Percentiles rank a stretch among this genome's conserved stretches.
Evolutionary conservation across 1,140 invertebrate genomes (phyloP).

Genomic region (Venustaconcha ellipsiformis): DNA sequence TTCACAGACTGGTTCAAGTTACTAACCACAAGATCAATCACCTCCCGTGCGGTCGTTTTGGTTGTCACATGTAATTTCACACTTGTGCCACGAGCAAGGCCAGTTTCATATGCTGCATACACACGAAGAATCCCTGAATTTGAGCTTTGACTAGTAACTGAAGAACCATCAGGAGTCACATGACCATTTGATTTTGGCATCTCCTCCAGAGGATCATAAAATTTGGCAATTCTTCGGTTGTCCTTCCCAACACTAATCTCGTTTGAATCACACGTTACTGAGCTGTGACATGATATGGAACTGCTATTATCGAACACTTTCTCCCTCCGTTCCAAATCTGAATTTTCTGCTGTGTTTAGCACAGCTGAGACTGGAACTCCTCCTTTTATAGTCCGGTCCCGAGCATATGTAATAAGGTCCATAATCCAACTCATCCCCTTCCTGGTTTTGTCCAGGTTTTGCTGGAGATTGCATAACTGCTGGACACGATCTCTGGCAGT

Average conservation of each 20-base stretch:
- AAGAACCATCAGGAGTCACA: constrained; percentile 16
- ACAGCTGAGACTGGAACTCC: constrained; percentile 61
- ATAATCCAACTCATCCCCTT: constrained; percentile 94
- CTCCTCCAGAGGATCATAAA: constrained; percentile 60
- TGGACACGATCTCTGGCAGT: constrained; percentile 86
- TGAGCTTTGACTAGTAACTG: constrained; percentile 10
- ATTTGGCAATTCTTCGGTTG: constrained; percentile 60
- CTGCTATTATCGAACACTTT: constrained; percentile 49
- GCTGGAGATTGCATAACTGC: constrained; percentile 73
- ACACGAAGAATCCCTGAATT: constrained; percentile 75
- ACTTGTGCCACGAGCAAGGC: constrained; percentile 89
- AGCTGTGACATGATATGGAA: constrained; percentile 27
- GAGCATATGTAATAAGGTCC: constrained; percentile 91
- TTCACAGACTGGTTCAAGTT: constrained; percentile 94
- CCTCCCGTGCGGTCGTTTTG: constrained; percentile 90
- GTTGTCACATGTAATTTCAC: constrained; percentile 92
- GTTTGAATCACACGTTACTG: constrained; percentile 48
- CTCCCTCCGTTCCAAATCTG: constrained; percentile 18
- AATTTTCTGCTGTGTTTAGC: constrained; percentile 14
- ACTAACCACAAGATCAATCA: constrained; percentile 93
- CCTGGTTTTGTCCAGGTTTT: constrained; percentile 78
- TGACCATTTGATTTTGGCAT: constrained; percentile 29
- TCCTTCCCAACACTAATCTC: constrained; percentile 61
- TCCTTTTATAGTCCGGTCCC: constrained; percentile 77
- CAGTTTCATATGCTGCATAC: constrained; percentile 95